Evolutionary conservation across 2,797 vertebrate genomes (phyloP).

Genomic region (Cossypha caffra): DNA sequence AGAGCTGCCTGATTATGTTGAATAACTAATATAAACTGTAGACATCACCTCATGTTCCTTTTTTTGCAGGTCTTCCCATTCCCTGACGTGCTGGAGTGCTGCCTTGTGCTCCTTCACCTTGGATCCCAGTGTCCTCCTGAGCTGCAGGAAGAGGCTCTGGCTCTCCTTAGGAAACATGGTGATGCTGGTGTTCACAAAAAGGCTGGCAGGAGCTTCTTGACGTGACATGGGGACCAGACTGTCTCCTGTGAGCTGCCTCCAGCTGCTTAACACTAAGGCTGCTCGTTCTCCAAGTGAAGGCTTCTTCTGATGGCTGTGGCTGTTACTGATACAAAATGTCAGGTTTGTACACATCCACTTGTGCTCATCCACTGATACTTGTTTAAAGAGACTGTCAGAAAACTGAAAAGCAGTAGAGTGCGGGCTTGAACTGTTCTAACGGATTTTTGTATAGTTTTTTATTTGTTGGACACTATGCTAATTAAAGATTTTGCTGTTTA

Average conservation of each 20-base stretch:
- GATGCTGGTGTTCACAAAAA: slow-evolving; percentile 18
- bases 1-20: not conserved
- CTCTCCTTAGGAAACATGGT: slow-evolving; percentile 79
- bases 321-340: not conserved
- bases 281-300: slow-evolving; percentile 1
- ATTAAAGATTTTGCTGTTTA: not conserved
- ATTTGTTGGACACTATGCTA: not conserved
- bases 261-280: not conserved
- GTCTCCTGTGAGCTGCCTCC: not conserved
- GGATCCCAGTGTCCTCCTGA: slow-evolving; percentile 44
- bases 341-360: not conserved
- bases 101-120: slow-evolving; percentile 85
- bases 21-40: not conserved
- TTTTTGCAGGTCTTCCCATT: slow-evolving; percentile 82
- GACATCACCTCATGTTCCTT: not conserved
- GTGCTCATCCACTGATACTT: not conserved
- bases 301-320: not conserved
- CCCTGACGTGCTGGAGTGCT: slow-evolving; percentile 91
- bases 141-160: slow-evolving; percentile 71
- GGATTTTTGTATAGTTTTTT: not conserved
- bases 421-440: not conserved
- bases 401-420: not conserved
- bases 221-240: not conserved
- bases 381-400: not conserved
- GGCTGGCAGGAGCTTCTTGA: slow-evolving; percentile 46